Evolutionary conservation across 2,797 vertebrate genomes (phyloP).

Genomic region (Aphelocoma californica): DNA sequence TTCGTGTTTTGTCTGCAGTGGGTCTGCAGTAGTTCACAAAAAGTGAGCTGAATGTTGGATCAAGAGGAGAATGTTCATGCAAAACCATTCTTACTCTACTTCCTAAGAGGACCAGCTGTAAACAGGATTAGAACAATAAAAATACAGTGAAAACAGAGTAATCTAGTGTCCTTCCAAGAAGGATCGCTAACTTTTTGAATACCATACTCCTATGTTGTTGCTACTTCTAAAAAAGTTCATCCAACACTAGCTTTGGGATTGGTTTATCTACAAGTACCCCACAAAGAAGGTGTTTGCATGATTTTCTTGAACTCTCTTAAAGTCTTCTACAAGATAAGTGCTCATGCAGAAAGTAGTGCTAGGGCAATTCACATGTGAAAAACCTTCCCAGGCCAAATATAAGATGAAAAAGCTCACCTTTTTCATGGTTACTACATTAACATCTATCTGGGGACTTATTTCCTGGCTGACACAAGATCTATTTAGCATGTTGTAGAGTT

Average conservation of each 20-base stretch:
- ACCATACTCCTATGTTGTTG: neutral
- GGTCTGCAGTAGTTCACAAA: neutral
- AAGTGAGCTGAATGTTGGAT: neutral
- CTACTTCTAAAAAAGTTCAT: neutral
- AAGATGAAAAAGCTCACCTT: neutral
- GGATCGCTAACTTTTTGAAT: neutral
- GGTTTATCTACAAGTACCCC: neutral
- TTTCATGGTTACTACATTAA: neutral
- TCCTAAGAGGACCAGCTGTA: neutral
- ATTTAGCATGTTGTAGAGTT: neutral
- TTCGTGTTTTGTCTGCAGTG: neutral
- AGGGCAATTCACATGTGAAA: neutral
- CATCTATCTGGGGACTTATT: neutral
- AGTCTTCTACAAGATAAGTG: neutral
- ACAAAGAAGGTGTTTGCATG: neutral
- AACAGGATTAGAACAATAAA: neutral
- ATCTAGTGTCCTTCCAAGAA: neutral
- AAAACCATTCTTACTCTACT: neutral
- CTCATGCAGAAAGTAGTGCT: neutral
- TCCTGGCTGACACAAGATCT: neutral
- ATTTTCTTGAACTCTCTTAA: neutral
- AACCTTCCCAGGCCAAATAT: neutral
- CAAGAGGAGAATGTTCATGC: neutral
- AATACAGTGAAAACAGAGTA: neutral
- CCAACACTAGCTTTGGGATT: neutral